phyloP scores from a whole-genome alignment of 92 coral and sea anemone species.

The Siderastrea radians region DNA sequence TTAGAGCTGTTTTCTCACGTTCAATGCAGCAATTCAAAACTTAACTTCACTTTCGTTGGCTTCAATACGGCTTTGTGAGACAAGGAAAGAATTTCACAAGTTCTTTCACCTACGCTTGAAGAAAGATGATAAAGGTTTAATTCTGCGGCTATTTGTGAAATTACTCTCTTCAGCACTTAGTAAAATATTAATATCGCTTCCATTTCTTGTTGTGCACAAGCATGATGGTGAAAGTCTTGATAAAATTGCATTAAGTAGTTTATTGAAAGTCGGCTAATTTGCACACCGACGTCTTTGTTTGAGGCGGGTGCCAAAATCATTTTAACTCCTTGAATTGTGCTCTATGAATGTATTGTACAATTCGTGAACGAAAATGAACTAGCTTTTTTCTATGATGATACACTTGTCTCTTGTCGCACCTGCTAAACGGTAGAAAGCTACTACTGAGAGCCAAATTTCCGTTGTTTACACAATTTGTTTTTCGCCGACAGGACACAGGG shows the following conservation, averaged over 20 bases:
- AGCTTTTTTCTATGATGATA: neutral
- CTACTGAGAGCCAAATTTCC: constrained; percentile 49
- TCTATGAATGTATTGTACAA: neutral
- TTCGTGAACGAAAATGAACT: constrained; percentile 29
- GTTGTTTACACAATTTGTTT: constrained; percentile 47
- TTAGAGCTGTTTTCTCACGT: neutral
- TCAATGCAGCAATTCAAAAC: neutral
- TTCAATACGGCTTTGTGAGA: neutral
- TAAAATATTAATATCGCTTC: constrained; percentile 67
- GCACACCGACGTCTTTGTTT: constrained; percentile 35
- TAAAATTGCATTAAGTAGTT: constrained; percentile 62
- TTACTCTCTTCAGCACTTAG: constrained; percentile 60
- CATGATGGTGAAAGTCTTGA: constrained; percentile 66
- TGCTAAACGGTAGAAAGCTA: constrained; percentile 27
- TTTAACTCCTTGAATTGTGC: constrained; percentile 13
- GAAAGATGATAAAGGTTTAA: constrained; percentile 63
- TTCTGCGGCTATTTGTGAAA: constrained; percentile 50
- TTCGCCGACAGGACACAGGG: constrained; percentile 45
- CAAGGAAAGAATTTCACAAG: constrained; percentile 2
- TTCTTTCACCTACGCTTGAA: constrained; percentile 15
- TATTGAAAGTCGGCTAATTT: constrained; percentile 34
- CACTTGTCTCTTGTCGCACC: constrained; percentile 14
- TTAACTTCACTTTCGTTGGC: neutral
- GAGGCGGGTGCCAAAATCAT: constrained; percentile 14
- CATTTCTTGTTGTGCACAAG: constrained; percentile 44